phyloP scores from a whole-genome alignment of 2,797 vertebrate genomes.

The Parambassis ranga region DNA sequence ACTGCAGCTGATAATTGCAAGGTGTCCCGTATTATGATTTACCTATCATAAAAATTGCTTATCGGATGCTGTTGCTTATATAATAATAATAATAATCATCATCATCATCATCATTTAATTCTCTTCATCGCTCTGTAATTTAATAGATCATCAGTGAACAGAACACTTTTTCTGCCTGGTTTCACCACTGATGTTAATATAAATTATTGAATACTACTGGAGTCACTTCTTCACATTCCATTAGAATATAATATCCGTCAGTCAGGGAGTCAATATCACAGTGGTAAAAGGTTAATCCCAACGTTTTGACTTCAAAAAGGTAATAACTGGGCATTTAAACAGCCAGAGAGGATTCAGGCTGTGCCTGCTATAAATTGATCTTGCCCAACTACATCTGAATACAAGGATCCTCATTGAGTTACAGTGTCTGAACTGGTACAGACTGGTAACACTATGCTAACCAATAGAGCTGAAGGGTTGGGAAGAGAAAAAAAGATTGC shows the following conservation, averaged over 20 bases:
- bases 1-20: too few species aligned
- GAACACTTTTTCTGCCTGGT: neutral
- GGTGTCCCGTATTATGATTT: too few species aligned
- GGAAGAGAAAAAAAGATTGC: too few species aligned
- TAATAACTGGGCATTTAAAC: neutral
- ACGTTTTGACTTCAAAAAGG: neutral
- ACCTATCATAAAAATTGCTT: too few species aligned
- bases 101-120: too few species aligned
- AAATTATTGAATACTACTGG: neutral
- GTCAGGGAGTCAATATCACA: neutral
- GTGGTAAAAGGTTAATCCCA: neutral
- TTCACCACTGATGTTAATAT: neutral
- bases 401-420: neutral
- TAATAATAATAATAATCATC: too few species aligned
- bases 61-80: too few species aligned
- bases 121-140: too few species aligned
- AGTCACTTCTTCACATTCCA: neutral
- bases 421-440: too few species aligned
- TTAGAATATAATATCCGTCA: neutral
- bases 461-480: too few species aligned
- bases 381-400: too few species aligned
- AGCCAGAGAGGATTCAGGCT: neutral
- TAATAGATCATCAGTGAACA: neutral
- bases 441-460: too few species aligned
- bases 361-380: neutral